Evolutionary conservation across 2,113 vertebrate genomes (phyloP), one percentile per base, ranked within the genome.

Genomic region (Oceanites oceanicus): DNA sequence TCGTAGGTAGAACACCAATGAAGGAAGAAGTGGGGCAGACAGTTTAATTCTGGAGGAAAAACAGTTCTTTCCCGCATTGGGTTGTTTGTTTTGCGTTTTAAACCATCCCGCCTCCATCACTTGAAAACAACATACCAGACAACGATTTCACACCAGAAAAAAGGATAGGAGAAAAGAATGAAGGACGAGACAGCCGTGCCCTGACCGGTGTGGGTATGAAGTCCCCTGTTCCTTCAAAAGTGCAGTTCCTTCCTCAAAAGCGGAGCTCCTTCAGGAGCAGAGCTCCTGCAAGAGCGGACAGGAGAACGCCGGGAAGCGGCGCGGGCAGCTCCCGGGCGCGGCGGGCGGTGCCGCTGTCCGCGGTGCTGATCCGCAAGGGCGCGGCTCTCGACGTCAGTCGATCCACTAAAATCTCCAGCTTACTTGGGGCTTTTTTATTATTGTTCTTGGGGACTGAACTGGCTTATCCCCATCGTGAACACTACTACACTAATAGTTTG

Each of bases 281-380:
- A 20, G 53, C 16, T 29, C 27, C 45, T 19, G 5, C 53, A 2
- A 1, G 59, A 47, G 34, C 12, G 8, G 6, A 19, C 13, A 5
- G 14, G 9, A 10, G 40, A 20, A 2, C 36, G 66, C 50, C 11
- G 59, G n/a, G 50, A 7, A 1, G 21, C 20, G 1, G 45, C 4
- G 40, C 36, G 5, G 67, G n/a, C 2, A 7, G 3, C 8, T 3
- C 15, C 45, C 22, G 30, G 38, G 47, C 27, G 30, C 13, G 21
- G 36, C 38, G 5, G 53, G 32, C 7, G 9, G 2, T 5, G 75
- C 36, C 76, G 96, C 98, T 98, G 97, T 98, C 98, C 98, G 62
- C 72, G 98, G 98, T 98, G 92, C 98, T 98, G 72, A 76, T 59
- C 77, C 56, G 30, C 71, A 5, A 55, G 50, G 83, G 29, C 20